Evolutionary conservation across 2,797 vertebrate genomes (phyloP), one percentile per base, ranked within the genome.

Genomic region (Semaprochilodus insignis): DNA sequence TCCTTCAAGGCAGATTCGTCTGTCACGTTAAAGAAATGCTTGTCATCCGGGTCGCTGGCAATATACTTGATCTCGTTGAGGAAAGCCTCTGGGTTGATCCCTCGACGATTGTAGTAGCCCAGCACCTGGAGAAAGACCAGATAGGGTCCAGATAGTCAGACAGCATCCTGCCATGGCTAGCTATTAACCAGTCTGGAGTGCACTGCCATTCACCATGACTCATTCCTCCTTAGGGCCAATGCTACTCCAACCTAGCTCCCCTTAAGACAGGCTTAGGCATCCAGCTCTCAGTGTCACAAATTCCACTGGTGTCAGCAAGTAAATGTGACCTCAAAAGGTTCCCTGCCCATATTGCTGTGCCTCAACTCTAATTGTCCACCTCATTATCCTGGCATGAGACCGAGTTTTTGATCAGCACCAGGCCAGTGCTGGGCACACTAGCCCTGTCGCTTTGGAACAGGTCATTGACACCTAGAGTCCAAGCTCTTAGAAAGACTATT

Each of bases 21-120:
- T 0, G 97, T 99, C 91, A 99, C 98, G 0, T 99, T 99, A 80
- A 99, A 99, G 94, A 99, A 99, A 81, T 99, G 98, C 83, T 99
- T 99, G 88, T 99, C 98, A 0, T 99, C 97, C 0, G 98, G 98
- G 91, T 99, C 97, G 0, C 98, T 99, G 8, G 98, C 98, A 6
- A 99, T 99, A 85, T 96, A 97, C 52, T 99, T 99, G 88, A 99
- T 99, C 91, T 99, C 98, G 0, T 95, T 98, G 62, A 99, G 92
- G 74, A 99, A 99, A 21, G 97, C 95, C 90, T 98, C 96, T 0
- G 98, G 98, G 73, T 99, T 99, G 92, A 99, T 99, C 4, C 98
- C 97, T 86, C 97, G 94, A 67, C 98, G 93, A 91, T 99, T 99
- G 90, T 99, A 99, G 90, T 99, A 99, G 60, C 98, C 98, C 71